Percentiles rank a stretch among this genome's conserved stretches.
Evolutionary conservation across 2,797 vertebrate species (phyloP).

Genomic region (Chaetodon trifasciatus): DNA sequence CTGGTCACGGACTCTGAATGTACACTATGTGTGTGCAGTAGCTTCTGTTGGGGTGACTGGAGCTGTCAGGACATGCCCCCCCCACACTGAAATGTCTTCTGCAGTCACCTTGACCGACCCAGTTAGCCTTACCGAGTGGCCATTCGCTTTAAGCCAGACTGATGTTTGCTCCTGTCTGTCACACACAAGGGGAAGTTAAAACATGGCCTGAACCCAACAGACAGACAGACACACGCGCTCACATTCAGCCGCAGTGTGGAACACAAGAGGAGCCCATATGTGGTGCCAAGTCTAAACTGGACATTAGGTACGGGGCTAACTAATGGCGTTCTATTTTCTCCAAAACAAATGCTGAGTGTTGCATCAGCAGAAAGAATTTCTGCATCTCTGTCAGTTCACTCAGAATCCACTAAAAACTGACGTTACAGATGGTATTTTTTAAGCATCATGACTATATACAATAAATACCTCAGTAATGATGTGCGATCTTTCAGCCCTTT

Average conservation of each 20-base stretch:
- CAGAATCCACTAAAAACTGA: not conserved
- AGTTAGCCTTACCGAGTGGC: constrained; percentile 48
- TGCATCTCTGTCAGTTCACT: not conserved
- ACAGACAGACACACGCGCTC: constrained; percentile 1
- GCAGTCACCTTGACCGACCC: constrained; percentile 75
- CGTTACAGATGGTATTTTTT: not conserved
- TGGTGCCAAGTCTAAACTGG: not conserved
- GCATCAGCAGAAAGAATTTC: too few species aligned
- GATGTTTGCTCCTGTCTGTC: constrained; percentile 69
- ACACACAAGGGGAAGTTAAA: constrained; percentile 32
- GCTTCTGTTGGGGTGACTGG: constrained; percentile 39
- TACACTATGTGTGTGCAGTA: constrained; percentile 14
- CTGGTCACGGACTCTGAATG: constrained; percentile 13
- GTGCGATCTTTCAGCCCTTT: not conserved
- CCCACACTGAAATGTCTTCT: constrained; percentile 52
- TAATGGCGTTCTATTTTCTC: not conserved
- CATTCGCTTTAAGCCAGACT: constrained; percentile 37
- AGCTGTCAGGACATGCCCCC: constrained; percentile 8
- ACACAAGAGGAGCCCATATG: constrained; percentile 3
- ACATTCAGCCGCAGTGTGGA: not conserved
- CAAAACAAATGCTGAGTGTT: not conserved
- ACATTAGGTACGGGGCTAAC: not conserved
- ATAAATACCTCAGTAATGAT: not conserved
- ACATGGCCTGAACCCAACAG: constrained; percentile 8
- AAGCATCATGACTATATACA: not conserved